Base-by-base conservation (phyloP, 2,797 vertebrate genomes). In the Falco rusticolus region DNA sequence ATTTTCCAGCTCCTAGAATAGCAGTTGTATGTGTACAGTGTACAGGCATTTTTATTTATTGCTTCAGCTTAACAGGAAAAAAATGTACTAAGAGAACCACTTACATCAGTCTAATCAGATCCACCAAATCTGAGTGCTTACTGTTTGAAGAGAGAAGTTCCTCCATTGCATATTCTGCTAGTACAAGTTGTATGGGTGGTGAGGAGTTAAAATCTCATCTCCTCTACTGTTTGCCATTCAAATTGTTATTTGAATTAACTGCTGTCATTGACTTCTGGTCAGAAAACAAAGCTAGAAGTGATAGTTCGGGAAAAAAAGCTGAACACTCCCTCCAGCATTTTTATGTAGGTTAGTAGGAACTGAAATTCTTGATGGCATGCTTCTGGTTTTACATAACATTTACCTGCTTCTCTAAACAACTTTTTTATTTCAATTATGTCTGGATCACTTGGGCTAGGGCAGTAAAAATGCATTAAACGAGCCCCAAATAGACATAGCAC, bases 401-500 rank as follows among this genome's bases (percentile, higher is more conserved):
- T 72, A 69, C 59, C 59, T 90, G 43, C 45, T 71, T 80, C 71
- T 83, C 66, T 75, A 65, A 81, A 63, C 75, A 90, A 69, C 10
- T 16, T 33, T 88, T 86, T 68, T 61, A 47, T 95, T 84, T 91
- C 79, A 18, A 45, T 84, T 88, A 29, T 81, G 50, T 75, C 79
- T 25, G 14, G 57, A 65, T 84, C 84, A 76, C 54, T 90, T 91
- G 85, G n/a, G 13, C 65, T 80, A 78, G 45, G 37, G 71, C 50
- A 82, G 50, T 90, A 90, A 91, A 94, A 94, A 82, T 69, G 21
- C 37, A 56, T 82, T 60, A 87, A 79, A 90, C 56, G 37, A 94
- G 41, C 28, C 39, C 64, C 41, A 79, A 54, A n/a, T 22, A 83
- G 81, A 79, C 60, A 43, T 51, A 78, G 59, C 22, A 47, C 13